phyloP scores from a whole-genome alignment of 2,113 vertebrate species.

The Empidonax traillii region DNA sequence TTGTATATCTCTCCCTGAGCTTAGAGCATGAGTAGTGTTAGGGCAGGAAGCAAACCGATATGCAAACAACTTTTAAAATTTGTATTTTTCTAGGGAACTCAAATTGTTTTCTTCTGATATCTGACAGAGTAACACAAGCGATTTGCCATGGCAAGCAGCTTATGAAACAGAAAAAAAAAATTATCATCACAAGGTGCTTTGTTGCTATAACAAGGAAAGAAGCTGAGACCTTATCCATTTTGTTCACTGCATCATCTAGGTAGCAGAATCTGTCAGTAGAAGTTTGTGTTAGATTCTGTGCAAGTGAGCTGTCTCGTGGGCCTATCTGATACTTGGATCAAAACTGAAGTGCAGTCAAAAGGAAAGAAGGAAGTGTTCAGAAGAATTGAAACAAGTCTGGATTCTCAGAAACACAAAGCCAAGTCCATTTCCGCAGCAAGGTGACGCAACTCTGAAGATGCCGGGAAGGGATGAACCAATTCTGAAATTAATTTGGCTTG shows the following conservation, averaged over 20 bases:
- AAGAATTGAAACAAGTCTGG: constrained; percentile 24
- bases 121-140: constrained; percentile 10
- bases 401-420: constrained; percentile 31
- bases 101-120: constrained; percentile 16
- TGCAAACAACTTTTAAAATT: neutral
- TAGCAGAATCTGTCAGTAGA: neutral
- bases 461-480: constrained; percentile 7
- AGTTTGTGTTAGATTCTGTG: neutral
- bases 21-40: neutral
- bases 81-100: neutral
- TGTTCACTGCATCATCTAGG: neutral
- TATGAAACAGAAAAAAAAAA: constrained; percentile 18
- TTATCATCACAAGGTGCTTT: neutral
- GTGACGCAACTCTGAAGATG: neutral
- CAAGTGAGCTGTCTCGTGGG: neutral
- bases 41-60: neutral
- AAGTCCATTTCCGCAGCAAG: constrained; percentile 1
- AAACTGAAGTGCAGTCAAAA: constrained; percentile 15
- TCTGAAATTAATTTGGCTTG: constrained; percentile 27
- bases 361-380: constrained; percentile 45
- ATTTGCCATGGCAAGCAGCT: constrained; percentile 38
- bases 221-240: neutral
- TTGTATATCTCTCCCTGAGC: neutral
- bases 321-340: constrained; percentile 14
- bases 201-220: constrained; percentile 20